phyloP scores from a whole-genome alignment of 2,797 vertebrate genomes.

The Ctenosaura bakeri region DNA sequence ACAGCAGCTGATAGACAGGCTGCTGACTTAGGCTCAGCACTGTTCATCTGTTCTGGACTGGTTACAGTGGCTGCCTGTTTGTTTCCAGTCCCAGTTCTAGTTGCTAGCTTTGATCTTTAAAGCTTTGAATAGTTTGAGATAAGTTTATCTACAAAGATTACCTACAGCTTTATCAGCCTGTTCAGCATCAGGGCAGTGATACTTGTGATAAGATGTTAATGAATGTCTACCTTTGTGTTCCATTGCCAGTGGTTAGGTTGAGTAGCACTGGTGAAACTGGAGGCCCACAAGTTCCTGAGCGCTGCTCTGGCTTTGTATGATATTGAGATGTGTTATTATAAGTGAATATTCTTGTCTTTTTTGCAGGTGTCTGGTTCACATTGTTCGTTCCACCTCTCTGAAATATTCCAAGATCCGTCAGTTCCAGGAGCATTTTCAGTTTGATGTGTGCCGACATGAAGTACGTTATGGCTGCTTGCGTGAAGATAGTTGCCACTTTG shows the following conservation, averaged over 20 bases:
- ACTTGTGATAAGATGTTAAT: background rate
- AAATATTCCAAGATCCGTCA: constrained; percentile 98
- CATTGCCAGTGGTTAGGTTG: background rate
- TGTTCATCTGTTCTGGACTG: background rate
- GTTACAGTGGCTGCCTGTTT: too few relatives aligned
- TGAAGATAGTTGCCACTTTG: constrained; percentile 97
- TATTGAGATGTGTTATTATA: background rate
- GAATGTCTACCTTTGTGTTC: background rate
- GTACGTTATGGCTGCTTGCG: constrained; percentile 96
- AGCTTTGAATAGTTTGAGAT: background rate
- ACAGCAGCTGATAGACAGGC: background rate
- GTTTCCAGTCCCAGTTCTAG: too few relatives aligned
- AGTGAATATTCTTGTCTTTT: constrained; percentile 10
- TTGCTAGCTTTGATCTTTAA: background rate
- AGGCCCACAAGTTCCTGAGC: background rate
- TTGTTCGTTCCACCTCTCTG: constrained; percentile 94
- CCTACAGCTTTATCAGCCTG: background rate
- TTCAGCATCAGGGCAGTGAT: background rate
- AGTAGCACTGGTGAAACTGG: background rate
- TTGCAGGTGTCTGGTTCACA: constrained; percentile 97
- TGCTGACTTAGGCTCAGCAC: background rate
- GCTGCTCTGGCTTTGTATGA: background rate
- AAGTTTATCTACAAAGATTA: background rate
- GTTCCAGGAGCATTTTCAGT: constrained; percentile 97
- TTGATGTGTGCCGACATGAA: constrained; percentile 96